A percentile compares a stretch with the other conserved stretches of the same genome.
These are phyloP conservation scores for Menidia beryllina DNA, from an alignment of 2,113 vertebrate species.

Conservation along the genomic window DNA sequence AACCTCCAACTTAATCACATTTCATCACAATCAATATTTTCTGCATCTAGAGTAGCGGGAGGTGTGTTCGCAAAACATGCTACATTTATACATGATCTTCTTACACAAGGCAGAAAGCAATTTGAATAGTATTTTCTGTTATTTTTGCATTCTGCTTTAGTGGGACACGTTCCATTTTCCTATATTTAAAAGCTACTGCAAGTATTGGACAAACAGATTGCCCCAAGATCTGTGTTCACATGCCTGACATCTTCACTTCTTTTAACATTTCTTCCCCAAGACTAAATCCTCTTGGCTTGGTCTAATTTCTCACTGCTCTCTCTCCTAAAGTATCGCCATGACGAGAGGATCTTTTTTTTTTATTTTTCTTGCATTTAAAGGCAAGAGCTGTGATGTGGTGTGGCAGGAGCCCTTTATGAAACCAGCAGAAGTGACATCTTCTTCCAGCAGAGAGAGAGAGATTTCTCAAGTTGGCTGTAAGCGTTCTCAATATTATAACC, in stretches of 20 bases:
- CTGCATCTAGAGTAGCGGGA: neutral
- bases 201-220: slow-evolving; percentile 32
- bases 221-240: slow-evolving; percentile 57
- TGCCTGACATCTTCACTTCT: slow-evolving; percentile 56
- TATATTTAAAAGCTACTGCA: slow-evolving; percentile 51
- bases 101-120: neutral
- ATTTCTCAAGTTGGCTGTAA: slow-evolving; percentile 69
- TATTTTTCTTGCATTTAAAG: slow-evolving; percentile 57
- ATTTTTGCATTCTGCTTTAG: slow-evolving; percentile 29
- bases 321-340: slow-evolving; percentile 62
- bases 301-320: slow-evolving; percentile 65
- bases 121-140: slow-evolving; percentile 7
- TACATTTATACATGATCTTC: neutral
- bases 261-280: slow-evolving; percentile 53
- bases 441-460: slow-evolving; percentile 53
- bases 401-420: slow-evolving; percentile 71
- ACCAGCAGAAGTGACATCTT: slow-evolving; percentile 76
- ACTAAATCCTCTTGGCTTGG: slow-evolving; percentile 64
- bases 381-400: slow-evolving; percentile 50
- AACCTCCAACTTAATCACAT: neutral
- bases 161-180: slow-evolving; percentile 48
- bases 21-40: neutral
- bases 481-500: slow-evolving; percentile 71
- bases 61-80: neutral
- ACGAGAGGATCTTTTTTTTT: slow-evolving; percentile 53